Base-by-base conservation (phyloP, 2,797 vertebrate species). In the Protosalanx chinensis region DNA sequence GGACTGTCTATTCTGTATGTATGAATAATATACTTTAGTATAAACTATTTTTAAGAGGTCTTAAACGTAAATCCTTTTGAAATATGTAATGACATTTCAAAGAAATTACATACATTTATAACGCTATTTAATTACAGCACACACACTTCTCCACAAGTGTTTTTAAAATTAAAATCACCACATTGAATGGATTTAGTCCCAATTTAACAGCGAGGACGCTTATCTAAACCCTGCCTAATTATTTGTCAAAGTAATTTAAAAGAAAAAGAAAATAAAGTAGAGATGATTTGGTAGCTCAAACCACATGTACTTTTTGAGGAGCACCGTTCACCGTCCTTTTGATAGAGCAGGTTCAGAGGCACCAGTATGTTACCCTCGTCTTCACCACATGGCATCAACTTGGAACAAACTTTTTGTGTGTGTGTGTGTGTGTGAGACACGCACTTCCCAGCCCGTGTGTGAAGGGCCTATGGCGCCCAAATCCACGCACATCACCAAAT, bases 311-410 rank as follows among this genome's bases (percentile, higher is more conserved):
- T 53, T 53, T 56, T 56, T 56, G 6, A n/a, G 6, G 18, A n/a
- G 4, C 4, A n/a, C 18, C 2, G 16, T 16, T 56, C 51, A 15
- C 85, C 83, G 86, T 83, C 76, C 41, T 81, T 80, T 77, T 80
- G 70, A n/a, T 67, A 35, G 72, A 64, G 70, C 57, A 60, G 82
- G 82, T 79, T n/a, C 76, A 75, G 67, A 77, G 68, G 80, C 86
- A 85, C 81, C 84, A 86, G 10, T 81, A 76, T 64, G 75, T 80
- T 73, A 70, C 81, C 81, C 76, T 78, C 71, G 78, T 66, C 67
- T 68, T 46, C 77, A 35, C 79, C 86, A 89, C 84, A 87, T 87
- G 87, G 72, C 76, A 53, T 72, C 85, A 91, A 88, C 82, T 85
- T 91, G 84, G 51, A 73, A 2, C 23, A 86, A 89, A 81, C 85